Conservation (phyloP, 1,140 invertebrate genomes). For the Drosophila burlai region DNA sequence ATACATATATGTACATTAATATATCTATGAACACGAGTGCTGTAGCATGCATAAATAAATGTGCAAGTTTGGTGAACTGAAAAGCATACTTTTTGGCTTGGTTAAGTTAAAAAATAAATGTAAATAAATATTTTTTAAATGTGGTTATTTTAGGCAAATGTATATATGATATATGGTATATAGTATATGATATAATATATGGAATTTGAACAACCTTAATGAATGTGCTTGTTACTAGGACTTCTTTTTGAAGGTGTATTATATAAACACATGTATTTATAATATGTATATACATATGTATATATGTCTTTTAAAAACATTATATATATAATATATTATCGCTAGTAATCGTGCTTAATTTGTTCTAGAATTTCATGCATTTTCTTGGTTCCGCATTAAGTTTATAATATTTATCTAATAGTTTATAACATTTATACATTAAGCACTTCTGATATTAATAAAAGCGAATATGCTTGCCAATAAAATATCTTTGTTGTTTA, state of each 20-base stretch:
- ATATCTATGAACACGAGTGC: slow-evolving; percentile 12
- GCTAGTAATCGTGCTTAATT: background rate
- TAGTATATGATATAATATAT: too few relatives aligned
- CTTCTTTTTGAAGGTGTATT: too few relatives aligned
- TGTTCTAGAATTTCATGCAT: background rate
- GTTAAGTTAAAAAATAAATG: background rate
- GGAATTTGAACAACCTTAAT: too few relatives aligned
- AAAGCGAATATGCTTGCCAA: background rate
- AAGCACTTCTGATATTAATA: background rate
- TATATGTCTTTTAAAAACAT: too few relatives aligned
- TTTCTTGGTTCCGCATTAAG: background rate
- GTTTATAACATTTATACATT: background rate
- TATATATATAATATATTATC: background rate
- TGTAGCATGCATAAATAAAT: slow-evolving; percentile 8
- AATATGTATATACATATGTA: background rate
- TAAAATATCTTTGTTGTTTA: background rate
- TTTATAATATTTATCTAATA: background rate
- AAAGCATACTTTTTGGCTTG: slow-evolving; percentile 20
- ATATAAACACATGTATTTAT: background rate
- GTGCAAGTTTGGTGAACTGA: background rate
- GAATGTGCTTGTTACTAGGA: background rate
- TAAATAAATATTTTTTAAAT: background rate
- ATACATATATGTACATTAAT: background rate
- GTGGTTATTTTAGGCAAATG: background rate
- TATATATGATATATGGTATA: too few relatives aligned